Conservation (phyloP, 2,113 vertebrate species). For the Mugil cephalus region DNA sequence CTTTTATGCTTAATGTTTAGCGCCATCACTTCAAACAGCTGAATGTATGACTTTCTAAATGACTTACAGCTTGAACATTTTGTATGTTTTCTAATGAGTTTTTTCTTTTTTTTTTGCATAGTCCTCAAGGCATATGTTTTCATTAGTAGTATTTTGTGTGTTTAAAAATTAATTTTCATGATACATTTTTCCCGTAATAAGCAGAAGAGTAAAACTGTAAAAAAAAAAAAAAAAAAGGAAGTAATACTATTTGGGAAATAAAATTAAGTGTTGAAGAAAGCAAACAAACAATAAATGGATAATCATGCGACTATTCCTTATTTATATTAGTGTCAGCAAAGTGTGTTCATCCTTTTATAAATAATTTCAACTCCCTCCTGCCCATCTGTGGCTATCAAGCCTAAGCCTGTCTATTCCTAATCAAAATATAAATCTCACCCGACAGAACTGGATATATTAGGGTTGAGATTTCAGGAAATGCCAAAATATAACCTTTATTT, state of each 20-base stretch:
- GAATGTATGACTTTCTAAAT: neutral
- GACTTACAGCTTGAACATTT: neutral
- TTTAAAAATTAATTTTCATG: too few species aligned
- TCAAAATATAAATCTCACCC: neutral
- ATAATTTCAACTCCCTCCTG: neutral
- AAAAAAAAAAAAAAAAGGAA: too few species aligned
- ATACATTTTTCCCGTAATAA: too few species aligned
- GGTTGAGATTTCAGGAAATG: neutral
- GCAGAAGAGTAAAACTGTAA: too few species aligned
- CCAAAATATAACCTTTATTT: too few species aligned
- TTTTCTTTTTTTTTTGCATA: too few species aligned
- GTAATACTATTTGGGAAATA: neutral
- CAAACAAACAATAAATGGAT: neutral
- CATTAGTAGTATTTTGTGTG: neutral
- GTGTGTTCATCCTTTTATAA: too few species aligned
- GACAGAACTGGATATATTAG: neutral
- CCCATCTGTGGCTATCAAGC: neutral
- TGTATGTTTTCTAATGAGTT: neutral
- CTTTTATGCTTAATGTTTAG: conserved; percentile 12
- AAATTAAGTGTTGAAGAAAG: neutral
- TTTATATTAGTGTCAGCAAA: too few species aligned
- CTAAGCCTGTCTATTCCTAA: neutral
- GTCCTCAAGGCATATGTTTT: neutral
- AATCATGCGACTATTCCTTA: neutral
- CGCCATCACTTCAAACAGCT: conserved; percentile 2